Conservation (phyloP, 2,888 invertebrate species). For the Pristionchus maxplancki region DNA sequence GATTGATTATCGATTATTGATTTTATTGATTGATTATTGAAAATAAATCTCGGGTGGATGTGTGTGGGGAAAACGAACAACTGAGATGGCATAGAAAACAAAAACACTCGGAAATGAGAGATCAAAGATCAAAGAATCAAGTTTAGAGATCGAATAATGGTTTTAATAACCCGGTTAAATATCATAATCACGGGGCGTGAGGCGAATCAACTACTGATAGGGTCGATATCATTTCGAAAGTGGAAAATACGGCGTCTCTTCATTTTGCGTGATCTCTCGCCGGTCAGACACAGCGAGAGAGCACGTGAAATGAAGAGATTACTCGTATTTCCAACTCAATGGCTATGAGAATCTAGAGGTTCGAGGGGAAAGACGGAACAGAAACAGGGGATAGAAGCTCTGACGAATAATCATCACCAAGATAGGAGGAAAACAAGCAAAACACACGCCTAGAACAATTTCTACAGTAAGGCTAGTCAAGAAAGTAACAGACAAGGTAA, state of each 20-base stretch:
- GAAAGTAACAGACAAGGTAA: not conserved
- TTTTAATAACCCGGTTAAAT: not conserved
- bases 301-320: too few species aligned
- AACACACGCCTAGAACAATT: not conserved
- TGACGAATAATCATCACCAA: too few species aligned
- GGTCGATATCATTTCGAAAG: not conserved
- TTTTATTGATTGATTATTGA: not conserved
- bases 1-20: constrained; percentile 32
- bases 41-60: not conserved
- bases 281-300: too few species aligned
- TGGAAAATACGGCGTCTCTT: too few species aligned
- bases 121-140: not conserved
- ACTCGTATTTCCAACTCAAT: too few species aligned
- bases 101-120: not conserved
- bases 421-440: not conserved
- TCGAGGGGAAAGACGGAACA: not conserved
- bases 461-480: not conserved
- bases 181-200: not conserved
- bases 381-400: too few species aligned
- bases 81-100: constrained; percentile 17
- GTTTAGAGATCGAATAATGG: not conserved
- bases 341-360: not conserved
- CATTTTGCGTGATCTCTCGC: too few species aligned
- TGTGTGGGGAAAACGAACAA: not conserved
- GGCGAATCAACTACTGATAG: not conserved